Evolutionary conservation across 2,113 vertebrate species (phyloP).

Genomic region (Chauna torquata): DNA sequence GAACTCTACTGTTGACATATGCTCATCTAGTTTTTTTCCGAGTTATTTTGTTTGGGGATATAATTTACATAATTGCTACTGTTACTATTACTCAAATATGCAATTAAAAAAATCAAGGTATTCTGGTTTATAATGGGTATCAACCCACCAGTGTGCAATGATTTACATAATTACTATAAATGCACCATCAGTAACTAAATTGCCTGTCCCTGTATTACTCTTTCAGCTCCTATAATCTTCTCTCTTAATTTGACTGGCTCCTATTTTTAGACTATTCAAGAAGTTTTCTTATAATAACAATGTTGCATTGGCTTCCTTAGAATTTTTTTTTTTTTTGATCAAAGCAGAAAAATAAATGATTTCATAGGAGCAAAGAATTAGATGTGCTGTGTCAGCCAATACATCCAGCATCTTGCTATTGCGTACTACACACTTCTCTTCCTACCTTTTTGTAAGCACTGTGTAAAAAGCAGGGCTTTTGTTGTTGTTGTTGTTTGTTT

Average conservation of each 20-base stretch:
- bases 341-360: not conserved
- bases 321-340: not conserved
- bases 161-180: slow-evolving; percentile 4
- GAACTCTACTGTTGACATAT: not conserved
- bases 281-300: not conserved
- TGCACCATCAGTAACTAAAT: not conserved
- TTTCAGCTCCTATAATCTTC: not conserved
- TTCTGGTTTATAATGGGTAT: not conserved
- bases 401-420: not conserved
- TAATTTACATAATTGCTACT: not conserved
- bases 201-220: not conserved
- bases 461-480: accelerated
- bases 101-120: not conserved
- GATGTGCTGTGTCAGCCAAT: not conserved
- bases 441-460: not conserved
- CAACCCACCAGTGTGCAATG: not conserved
- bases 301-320: not conserved
- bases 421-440: not conserved
- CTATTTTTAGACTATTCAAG: not conserved
- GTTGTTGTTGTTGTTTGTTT: too few species aligned
- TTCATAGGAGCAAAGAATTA: not conserved
- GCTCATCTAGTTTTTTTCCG: not conserved
- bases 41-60: not conserved
- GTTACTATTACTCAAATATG: not conserved
- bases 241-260: not conserved